A percentile compares a stretch with the other conserved stretches of the same genome.
Conservation (phyloP, 2,888 invertebrate genomes). For the Seira sanloemensis region DNA sequence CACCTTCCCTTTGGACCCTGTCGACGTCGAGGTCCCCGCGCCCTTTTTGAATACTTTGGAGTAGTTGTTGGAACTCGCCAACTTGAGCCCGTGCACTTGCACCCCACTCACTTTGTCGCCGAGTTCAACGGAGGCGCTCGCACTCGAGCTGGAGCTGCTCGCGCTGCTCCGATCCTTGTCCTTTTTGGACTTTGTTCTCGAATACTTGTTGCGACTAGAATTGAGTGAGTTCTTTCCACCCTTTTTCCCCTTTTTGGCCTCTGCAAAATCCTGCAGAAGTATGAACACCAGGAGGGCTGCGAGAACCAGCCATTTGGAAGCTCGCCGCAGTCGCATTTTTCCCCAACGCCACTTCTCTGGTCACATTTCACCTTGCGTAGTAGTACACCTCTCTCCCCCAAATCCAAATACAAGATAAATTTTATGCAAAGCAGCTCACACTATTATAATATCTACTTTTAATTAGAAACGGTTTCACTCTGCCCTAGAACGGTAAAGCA, state of each 20-base stretch:
- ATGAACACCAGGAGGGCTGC: conserved; percentile 46
- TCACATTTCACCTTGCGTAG: conserved; percentile 31
- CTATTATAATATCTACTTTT: no score
- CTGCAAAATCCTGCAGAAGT: conserved; percentile 50
- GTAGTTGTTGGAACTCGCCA: conserved; percentile 26
- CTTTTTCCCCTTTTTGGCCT: conserved; percentile 52
- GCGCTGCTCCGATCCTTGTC: background rate
- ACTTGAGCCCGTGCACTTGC: conserved; percentile 13
- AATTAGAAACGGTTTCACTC: background rate
- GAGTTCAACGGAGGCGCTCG: conserved; percentile 51
- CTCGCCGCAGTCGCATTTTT: conserved; percentile 48
- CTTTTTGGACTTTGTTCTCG: conserved; percentile 53
- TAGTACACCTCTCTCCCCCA: no score
- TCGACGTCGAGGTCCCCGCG: conserved; percentile 6
- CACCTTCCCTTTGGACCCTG: background rate
- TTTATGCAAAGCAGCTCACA: no score
- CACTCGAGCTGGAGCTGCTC: conserved; percentile 31
- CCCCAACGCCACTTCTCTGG: conserved; percentile 5
- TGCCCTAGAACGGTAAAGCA: background rate
- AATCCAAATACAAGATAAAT: no score
- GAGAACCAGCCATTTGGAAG: conserved; percentile 56
- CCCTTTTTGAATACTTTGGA: conserved; percentile 59
- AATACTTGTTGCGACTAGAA: conserved; percentile 54
- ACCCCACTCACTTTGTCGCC: conserved; percentile 55
- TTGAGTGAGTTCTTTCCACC: conserved; percentile 16